These are phyloP conservation scores for Drosophila orosa DNA, from an alignment of 1,140 invertebrate species.

Conservation along the genomic window DNA sequence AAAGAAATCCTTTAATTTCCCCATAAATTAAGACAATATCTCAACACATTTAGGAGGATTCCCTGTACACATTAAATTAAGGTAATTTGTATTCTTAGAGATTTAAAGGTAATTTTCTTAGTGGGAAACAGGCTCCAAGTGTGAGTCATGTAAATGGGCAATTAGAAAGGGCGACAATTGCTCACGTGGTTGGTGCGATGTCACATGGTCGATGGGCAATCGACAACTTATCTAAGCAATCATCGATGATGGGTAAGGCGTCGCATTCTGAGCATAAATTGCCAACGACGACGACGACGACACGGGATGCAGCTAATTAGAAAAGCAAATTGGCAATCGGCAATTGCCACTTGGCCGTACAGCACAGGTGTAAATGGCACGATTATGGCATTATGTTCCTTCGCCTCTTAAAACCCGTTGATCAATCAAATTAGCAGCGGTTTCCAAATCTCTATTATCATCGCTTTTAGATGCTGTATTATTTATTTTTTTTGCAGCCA, in stretches of 20 bases:
- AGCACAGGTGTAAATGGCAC: conserved; percentile 70
- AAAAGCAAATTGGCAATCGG: conserved; percentile 73
- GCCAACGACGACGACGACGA: conserved; percentile 1
- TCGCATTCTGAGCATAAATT: conserved; percentile 56
- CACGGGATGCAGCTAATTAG: conserved; percentile 76
- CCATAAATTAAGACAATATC: background rate
- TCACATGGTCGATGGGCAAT: conserved; percentile 46
- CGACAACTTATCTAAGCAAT: conserved; percentile 43
- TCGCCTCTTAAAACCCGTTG: conserved; percentile 42
- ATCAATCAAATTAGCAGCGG: conserved; percentile 72
- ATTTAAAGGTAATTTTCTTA: background rate
- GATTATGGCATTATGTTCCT: conserved; percentile 43
- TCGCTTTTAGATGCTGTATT: conserved; percentile 20
- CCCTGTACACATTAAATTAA: background rate
- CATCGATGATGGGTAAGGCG: conserved; percentile 28
- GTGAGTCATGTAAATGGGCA: conserved; percentile 29
- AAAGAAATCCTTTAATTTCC: too few relatives aligned
- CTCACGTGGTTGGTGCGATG: conserved; percentile 44
- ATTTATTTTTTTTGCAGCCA: conserved; percentile 25
- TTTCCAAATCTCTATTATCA: conserved; percentile 49
- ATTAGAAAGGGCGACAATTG: conserved; percentile 44
- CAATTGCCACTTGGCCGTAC: conserved; percentile 60
- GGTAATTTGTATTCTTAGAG: background rate
- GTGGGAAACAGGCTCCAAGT: background rate
- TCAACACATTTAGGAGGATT: background rate